phyloP scores from a whole-genome alignment of 2,797 vertebrate species.

The Protonibea diacanthus region DNA sequence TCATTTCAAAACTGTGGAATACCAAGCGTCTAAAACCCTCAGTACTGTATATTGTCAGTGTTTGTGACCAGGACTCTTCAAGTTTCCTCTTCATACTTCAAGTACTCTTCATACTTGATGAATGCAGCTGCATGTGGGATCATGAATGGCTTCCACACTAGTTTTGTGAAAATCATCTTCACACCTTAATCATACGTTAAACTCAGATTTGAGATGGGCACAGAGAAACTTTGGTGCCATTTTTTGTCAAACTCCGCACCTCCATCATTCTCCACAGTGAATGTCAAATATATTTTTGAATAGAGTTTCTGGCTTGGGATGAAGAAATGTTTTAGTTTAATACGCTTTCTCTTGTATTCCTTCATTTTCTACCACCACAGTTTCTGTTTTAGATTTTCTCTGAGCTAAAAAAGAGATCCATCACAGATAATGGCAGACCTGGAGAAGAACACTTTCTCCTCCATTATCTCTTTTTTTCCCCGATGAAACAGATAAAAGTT shows the following conservation, averaged over 20 bases:
- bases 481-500: conserved; percentile 35
- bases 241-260: background rate
- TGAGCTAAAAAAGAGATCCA: conserved; percentile 30
- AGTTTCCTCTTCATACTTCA: background rate
- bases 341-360: background rate
- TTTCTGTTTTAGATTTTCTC: conserved; percentile 27
- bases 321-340: background rate
- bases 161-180: background rate
- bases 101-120: too few species aligned
- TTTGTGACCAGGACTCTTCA: too few species aligned
- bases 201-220: background rate
- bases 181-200: background rate
- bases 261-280: background rate
- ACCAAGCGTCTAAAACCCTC: too few species aligned
- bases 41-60: too few species aligned
- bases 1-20: background rate
- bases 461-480: background rate
- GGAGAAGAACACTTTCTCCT: conserved; percentile 26
- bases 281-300: background rate
- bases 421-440: conserved; percentile 31
- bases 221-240: background rate
- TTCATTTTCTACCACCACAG: conserved; percentile 18
- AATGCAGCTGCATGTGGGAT: background rate
- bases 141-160: conserved; percentile 5
- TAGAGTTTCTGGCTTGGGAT: too few species aligned